phyloP scores from a whole-genome alignment of 2,888 invertebrate species.

The Gisinianus flammeolus region DNA sequence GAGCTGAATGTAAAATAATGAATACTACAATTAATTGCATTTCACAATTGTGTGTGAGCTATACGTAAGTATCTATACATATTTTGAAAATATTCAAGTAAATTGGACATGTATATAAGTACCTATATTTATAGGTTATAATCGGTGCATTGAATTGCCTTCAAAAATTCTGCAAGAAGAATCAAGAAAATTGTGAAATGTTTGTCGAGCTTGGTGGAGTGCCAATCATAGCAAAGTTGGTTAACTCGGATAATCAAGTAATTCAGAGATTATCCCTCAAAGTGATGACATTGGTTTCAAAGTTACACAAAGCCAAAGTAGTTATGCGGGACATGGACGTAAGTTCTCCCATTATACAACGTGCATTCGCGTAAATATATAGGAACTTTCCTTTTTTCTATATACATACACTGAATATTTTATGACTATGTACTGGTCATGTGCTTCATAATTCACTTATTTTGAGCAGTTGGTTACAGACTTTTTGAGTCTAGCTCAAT shows the following conservation, averaged over 20 bases:
- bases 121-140: slow-evolving; percentile 48
- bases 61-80: not conserved
- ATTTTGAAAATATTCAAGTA: not conserved
- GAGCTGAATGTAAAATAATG: slow-evolving; percentile 46
- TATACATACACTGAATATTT: not conserved
- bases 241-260: slow-evolving; percentile 45
- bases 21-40: no score
- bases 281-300: slow-evolving; percentile 47
- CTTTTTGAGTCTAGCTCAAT: slow-evolving; percentile 39
- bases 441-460: not conserved
- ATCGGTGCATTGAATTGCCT: slow-evolving; percentile 52
- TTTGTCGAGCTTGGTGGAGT: slow-evolving; percentile 49
- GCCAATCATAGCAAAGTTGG: slow-evolving; percentile 39
- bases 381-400: no score
- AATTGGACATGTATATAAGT: not conserved
- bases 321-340: slow-evolving; percentile 47
- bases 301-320: slow-evolving; percentile 46
- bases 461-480: slow-evolving; percentile 42
- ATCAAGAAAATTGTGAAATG: slow-evolving; percentile 47
- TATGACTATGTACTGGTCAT: not conserved
- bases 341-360: not conserved
- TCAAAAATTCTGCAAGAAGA: slow-evolving; percentile 51
- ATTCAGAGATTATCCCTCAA: slow-evolving; percentile 53
- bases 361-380: not conserved
- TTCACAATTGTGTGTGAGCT: not conserved